phyloP scores from a whole-genome alignment of 2,888 invertebrate species.

The Callyntrura guangdongensis region DNA sequence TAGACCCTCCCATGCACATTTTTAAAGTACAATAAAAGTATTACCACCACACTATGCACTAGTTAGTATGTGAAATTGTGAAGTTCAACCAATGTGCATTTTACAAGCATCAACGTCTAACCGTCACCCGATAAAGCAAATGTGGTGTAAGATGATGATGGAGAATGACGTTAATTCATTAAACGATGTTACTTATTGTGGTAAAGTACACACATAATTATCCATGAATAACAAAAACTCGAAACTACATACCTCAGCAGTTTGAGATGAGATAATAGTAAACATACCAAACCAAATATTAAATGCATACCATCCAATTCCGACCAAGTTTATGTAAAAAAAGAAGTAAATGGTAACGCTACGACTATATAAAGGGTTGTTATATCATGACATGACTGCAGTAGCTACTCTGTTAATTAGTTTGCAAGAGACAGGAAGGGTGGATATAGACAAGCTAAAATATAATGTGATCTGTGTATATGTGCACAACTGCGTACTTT shows the following conservation, averaged over 20 bases:
- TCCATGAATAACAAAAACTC: neutral
- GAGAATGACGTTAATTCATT: no score
- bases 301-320: neutral
- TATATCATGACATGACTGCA: neutral
- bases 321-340: neutral
- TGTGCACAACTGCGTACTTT: neutral
- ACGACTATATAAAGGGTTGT: neutral
- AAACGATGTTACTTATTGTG: no score
- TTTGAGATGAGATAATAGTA: neutral
- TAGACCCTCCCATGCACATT: no score
- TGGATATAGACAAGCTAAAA: neutral
- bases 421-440: constrained; percentile 45
- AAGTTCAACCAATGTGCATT: no score
- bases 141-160: no score
- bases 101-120: no score
- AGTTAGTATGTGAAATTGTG: no score
- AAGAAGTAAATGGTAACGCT: neutral
- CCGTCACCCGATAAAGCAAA: no score
- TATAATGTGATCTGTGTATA: neutral
- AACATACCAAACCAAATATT: neutral
- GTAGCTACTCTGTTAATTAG: constrained; percentile 7
- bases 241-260: neutral
- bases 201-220: neutral
- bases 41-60: no score
- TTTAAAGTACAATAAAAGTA: no score